Base-by-base conservation (phyloP, 2,113 vertebrate genomes). In the Rousettus leschenaultii region DNA sequence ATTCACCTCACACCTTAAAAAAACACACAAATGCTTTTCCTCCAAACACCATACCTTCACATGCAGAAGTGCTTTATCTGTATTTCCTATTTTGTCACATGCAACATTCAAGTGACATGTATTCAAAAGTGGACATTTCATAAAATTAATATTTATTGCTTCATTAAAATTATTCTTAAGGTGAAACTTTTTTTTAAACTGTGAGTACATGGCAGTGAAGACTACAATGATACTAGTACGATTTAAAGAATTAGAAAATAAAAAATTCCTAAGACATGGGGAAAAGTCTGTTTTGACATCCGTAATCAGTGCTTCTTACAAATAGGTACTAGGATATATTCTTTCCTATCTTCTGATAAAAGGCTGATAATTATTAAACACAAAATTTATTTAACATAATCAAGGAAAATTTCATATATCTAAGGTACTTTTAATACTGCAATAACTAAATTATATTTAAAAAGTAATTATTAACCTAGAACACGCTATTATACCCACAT, bases 381-480 rank as follows among this genome's bases (percentile, higher is more conserved):
- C 43, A 92, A 80, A 91, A 51, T 51, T 51, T 61, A 86, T 33
- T 45, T 93, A 83, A 86, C 28, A 87, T 35, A 8, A 70, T 82
- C 19, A 65, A 35, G 70, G 24, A 40, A 92, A 87, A 68, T 61
- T 85, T 95, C 30, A 79, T 11, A 88, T 91, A 75, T 65, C 45
- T 92, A 94, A 68, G 38, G 61, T 61, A 71, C 21, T 73, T 66
- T 24, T 63, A 88, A 74, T 53, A 84, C 4, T 43, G 8, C 43
- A 94, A 57, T 75, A 87, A 87, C 18, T 66, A 78, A 86, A 86
- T 83, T 8, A 89, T 40, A 77, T 18, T 75, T 75, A 12, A 80
- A 77, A 94, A 94, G 7, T 74, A 86, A 86, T 68, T 51, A 45
- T 68, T 70, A 95, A 80, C n/a, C 43, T 92, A 68, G 16, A 92